These are phyloP conservation scores for Apodemus speciosus DNA, from an alignment of 2,113 vertebrate species.

Conservation along the genomic window DNA sequence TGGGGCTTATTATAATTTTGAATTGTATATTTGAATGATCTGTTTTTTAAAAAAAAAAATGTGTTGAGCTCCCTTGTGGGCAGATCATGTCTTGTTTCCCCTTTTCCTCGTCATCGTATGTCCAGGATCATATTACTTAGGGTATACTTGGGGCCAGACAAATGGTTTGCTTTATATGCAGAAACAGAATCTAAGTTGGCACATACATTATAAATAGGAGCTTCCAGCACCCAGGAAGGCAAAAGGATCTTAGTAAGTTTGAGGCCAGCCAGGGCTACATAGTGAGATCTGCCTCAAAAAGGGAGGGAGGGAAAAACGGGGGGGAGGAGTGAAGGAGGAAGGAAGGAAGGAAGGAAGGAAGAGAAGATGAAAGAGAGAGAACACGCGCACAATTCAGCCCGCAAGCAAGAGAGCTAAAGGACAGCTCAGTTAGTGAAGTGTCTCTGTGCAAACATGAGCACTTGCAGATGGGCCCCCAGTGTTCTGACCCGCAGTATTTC, in stretches of 20 bases:
- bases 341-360: no score
- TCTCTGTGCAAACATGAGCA: not conserved
- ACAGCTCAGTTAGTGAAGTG: not conserved
- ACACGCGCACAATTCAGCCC: not conserved
- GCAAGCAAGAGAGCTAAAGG: not conserved
- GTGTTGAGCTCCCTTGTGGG: not conserved
- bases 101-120: not conserved
- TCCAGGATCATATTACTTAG: not conserved
- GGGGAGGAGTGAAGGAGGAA: no score
- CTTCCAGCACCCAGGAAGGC: not conserved
- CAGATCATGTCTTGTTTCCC: not conserved
- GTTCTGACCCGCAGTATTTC: not conserved
- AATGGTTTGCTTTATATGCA: slow-evolving; percentile 1
- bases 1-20: not conserved
- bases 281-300: not conserved
- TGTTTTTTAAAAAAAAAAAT: not conserved
- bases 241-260: not conserved
- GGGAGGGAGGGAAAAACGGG: no score
- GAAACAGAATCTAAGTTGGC: slow-evolving; percentile 40
- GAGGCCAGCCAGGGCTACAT: not conserved
- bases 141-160: not conserved
- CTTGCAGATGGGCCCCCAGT: not conserved
- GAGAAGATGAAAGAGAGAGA: no score
- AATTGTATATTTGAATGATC: not conserved
- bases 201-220: slow-evolving; percentile 5